Percentiles rank a stretch among this genome's conserved stretches.
Evolutionary conservation across 2,797 vertebrate genomes (phyloP).

Genomic region (Alfaro cultratus): DNA sequence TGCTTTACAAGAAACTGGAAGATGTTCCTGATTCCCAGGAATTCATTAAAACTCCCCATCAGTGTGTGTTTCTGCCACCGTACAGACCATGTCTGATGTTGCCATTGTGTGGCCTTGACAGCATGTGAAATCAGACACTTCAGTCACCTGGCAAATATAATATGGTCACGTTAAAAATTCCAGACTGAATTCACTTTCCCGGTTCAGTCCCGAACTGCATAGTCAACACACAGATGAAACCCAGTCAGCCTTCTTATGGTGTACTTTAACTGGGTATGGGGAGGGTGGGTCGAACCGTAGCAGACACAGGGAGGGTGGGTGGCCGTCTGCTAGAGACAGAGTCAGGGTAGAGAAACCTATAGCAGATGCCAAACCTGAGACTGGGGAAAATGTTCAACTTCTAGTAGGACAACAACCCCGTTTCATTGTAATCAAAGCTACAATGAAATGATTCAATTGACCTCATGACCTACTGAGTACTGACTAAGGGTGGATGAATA

Average conservation of each 20-base stretch:
- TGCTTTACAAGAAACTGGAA: background rate
- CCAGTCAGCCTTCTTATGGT: background rate
- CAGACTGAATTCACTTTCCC: constrained; percentile 16
- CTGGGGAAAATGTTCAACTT: background rate
- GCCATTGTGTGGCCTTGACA: constrained; percentile 23
- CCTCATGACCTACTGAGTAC: background rate
- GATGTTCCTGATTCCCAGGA: background rate
- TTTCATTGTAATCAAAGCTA: background rate
- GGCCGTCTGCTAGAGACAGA: background rate
- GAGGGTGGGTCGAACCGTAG: background rate
- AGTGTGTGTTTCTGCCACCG: constrained; percentile 8
- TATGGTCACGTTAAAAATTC: constrained; percentile 13
- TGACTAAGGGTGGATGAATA: background rate
- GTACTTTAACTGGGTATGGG: no score
- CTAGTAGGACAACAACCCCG: background rate
- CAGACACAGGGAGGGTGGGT: background rate
- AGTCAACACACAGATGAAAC: background rate
- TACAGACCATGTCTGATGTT: constrained; percentile 16
- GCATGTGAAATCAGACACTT: constrained; percentile 41
- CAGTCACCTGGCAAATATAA: constrained; percentile 28
- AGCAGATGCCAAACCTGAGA: background rate
- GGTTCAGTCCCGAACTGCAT: background rate
- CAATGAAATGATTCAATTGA: background rate
- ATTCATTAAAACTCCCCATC: constrained; percentile 11
- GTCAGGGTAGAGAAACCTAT: background rate